These are phyloP conservation scores for Cheilosia grossa DNA, from an alignment of 2,888 invertebrate species.

Conservation along the genomic window DNA sequence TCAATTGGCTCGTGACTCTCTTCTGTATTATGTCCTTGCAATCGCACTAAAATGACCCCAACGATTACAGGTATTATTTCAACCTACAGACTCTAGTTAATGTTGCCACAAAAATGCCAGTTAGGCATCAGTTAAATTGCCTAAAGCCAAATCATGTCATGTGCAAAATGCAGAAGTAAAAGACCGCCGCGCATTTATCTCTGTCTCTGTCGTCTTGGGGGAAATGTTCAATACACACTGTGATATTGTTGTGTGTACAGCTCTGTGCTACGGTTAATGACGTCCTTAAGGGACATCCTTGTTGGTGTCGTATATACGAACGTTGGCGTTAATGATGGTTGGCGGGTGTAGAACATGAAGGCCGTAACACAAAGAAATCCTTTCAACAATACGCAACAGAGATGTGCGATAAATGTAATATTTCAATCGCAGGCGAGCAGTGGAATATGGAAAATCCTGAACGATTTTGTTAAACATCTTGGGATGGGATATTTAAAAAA, in stretches of 20 bases:
- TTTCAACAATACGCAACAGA: no score
- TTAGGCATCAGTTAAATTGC: conserved; percentile 13
- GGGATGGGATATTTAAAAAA: no score
- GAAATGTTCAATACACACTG: conserved; percentile 16
- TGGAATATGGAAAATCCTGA: no score
- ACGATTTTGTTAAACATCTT: no score
- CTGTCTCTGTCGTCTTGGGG: not conserved
- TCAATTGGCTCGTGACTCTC: conserved; percentile 18
- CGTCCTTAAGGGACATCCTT: conserved; percentile 11
- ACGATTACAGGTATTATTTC: not conserved
- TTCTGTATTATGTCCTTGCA: not conserved
- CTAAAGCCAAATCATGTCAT: conserved; percentile 21
- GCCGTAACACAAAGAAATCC: no score
- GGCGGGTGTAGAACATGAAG: not conserved
- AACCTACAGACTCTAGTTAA: not conserved
- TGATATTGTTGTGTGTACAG: conserved; percentile 2
- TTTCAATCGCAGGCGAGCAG: no score
- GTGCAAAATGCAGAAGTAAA: not conserved
- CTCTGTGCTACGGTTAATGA: conserved; percentile 25
- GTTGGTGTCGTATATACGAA: not conserved
- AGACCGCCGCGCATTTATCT: not conserved
- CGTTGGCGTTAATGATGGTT: conserved; percentile 23
- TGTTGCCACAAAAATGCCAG: not conserved
- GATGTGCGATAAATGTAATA: no score
- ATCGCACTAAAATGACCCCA: not conserved